phyloP scores from a whole-genome alignment of 1,140 invertebrate species.

The Coenobita brevimanus region DNA sequence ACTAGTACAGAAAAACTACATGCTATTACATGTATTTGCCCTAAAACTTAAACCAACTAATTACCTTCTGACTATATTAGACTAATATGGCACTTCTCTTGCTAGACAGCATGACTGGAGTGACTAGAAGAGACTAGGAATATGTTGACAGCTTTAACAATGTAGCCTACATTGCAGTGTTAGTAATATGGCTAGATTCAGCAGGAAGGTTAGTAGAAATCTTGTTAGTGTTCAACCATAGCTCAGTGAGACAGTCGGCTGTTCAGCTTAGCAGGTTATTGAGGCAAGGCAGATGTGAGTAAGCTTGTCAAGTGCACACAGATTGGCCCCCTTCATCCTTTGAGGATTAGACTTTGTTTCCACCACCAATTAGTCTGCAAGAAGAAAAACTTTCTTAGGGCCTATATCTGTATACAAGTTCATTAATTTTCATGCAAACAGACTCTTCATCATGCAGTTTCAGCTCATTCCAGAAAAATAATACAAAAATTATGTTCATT shows the following conservation, averaged over 20 bases:
- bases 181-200: slow-evolving; percentile 15
- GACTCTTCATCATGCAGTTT: too few relatives aligned
- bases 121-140: slow-evolving; percentile 54
- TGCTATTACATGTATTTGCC: not conserved
- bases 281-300: slow-evolving; percentile 39
- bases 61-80: too few relatives aligned
- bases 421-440: too few relatives aligned
- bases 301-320: slow-evolving; percentile 27
- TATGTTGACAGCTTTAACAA: slow-evolving; percentile 4
- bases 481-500: too few relatives aligned
- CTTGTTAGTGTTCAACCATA: too few relatives aligned
- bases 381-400: slow-evolving; percentile 41
- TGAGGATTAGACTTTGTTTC: slow-evolving; percentile 31
- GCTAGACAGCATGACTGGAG: not conserved
- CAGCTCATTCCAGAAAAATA: too few relatives aligned
- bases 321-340: slow-evolving; percentile 22
- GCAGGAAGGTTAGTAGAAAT: not conserved
- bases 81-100: not conserved
- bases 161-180: slow-evolving; percentile 13
- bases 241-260: not conserved
- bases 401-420: not conserved
- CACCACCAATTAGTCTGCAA: slow-evolving; percentile 48
- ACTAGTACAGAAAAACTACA: not conserved
- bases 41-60: too few relatives aligned
- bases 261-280: slow-evolving; percentile 31